Base-by-base conservation (phyloP, 2,113 vertebrate species). In the Lophochroa leadbeateri region DNA sequence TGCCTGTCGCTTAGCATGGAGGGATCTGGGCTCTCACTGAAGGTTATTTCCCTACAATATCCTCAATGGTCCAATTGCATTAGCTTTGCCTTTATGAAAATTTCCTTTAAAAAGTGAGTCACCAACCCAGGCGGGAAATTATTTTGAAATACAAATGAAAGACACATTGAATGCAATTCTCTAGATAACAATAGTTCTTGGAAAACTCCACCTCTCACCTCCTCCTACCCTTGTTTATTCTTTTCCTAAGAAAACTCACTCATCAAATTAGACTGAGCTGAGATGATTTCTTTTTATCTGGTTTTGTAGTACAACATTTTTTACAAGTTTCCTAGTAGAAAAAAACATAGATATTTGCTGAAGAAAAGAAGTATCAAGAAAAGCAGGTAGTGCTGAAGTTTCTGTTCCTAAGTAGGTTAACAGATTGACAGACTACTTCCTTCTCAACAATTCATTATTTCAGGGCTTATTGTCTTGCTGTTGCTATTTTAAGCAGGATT, bases 341-440 rank as follows among this genome's bases (percentile, higher is more conserved):
- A 92, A 77, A 88, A 57, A 3, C 15, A 60, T 5, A 86, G 60
- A 68, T 64, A 84, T 33, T 75, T 68, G 47, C 44, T 82, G 76
- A 93, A 75, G 57, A 69, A 94, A 94, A 87, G 52, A 52, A 91
- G 65, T 80, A 86, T 61, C 68, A 94, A 94, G 82, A 82, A 95
- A 95, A 70, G 46, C 49, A 88, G 64, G 82, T 39, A 94, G 86
- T 49, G 89, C 29, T 83, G 60, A 83, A 33, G 46, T 72, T 92
- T 94, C 78, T 90, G 78, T 55, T 93, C 88, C 31, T 74, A 85
- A 79, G 92, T 88, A 95, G 82, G 82, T 97, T 94, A 96, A 90
- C 87, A 94, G 96, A 96, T 95, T 95, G 98, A 98, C 96, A 97
- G 96, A 97, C 98, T 96, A 97, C 96, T 97, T 98, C 97, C 98